phyloP scores from a whole-genome alignment of 1,140 invertebrate genomes.

The Zaprionus inermis region DNA sequence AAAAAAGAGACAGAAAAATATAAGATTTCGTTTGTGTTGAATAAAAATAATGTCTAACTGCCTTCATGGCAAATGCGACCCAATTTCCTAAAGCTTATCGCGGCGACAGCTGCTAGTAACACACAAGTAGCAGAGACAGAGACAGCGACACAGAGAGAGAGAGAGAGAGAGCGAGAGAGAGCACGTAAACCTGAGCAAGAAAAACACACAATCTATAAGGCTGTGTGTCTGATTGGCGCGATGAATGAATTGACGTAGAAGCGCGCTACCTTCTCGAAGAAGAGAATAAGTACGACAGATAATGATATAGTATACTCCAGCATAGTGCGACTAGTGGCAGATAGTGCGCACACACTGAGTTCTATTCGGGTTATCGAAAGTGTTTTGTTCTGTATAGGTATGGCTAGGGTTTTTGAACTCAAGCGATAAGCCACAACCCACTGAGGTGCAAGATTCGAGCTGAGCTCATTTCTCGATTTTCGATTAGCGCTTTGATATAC shows the following conservation, averaged over 20 bases:
- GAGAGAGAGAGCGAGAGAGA: neutral
- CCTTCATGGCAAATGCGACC: conserved; percentile 75
- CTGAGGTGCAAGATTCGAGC: conserved; percentile 14
- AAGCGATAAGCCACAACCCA: conserved; percentile 27
- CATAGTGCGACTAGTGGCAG: conserved; percentile 10
- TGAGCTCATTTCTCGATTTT: conserved; percentile 5
- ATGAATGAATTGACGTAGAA: conserved; percentile 70
- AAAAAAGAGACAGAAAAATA: conserved; percentile 1
- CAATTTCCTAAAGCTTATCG: conserved; percentile 70
- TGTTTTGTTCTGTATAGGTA: conserved; percentile 42
- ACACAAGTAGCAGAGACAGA: neutral
- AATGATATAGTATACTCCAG: neutral
- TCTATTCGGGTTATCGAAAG: conserved; percentile 63
- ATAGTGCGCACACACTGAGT: conserved; percentile 23
- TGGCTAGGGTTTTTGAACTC: conserved; percentile 53
- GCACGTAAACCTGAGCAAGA: conserved; percentile 8
- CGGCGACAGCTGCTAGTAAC: conserved; percentile 45
- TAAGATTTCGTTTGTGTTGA: conserved; percentile 21
- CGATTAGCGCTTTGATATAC: neutral
- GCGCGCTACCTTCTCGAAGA: conserved; percentile 25
- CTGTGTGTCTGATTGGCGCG: conserved; percentile 54
- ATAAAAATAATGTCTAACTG: conserved; percentile 59
- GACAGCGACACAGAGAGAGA: neutral
- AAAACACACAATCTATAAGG: conserved; percentile 13
- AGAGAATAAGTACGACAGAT: conserved; percentile 22